phyloP scores from a whole-genome alignment of 35 echinoderm and acorn worm species.

The Anneissia japonica region DNA sequence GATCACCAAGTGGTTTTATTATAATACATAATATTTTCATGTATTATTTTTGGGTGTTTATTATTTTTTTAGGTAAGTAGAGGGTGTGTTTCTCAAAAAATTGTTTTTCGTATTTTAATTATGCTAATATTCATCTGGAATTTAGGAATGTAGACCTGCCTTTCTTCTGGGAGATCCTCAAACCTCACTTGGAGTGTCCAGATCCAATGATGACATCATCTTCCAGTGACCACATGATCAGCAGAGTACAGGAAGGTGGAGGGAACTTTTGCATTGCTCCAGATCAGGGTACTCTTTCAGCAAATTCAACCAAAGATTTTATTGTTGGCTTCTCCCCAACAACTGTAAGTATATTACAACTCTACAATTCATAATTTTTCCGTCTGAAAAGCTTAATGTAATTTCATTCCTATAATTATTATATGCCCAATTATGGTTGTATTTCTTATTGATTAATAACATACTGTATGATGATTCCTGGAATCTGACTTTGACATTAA shows the following conservation, averaged over 20 bases:
- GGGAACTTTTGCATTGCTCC: slow-evolving; percentile 65
- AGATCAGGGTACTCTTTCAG: slow-evolving; percentile 56
- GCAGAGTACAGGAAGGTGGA: slow-evolving; percentile 34
- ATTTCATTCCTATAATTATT: too few species aligned
- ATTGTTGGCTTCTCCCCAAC: slow-evolving; percentile 65
- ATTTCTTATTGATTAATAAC: not conserved
- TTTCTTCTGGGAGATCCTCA: slow-evolving; percentile 61
- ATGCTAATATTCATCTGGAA: not conserved
- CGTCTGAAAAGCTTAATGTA: too few species aligned
- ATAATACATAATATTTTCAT: too few species aligned
- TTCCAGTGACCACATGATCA: slow-evolving; percentile 2
- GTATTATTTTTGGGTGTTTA: too few species aligned
- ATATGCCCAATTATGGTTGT: not conserved
- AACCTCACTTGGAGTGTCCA: slow-evolving; percentile 40
- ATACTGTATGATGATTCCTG: too few species aligned
- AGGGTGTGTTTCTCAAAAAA: too few species aligned
- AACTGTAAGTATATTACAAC: slow-evolving; percentile 18
- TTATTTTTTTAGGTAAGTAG: too few species aligned
- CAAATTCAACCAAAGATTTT: slow-evolving; percentile 27
- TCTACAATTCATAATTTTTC: too few species aligned
- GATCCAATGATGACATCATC: slow-evolving; percentile 20
- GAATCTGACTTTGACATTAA: too few species aligned
- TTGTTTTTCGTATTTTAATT: too few species aligned
- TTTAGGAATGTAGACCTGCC: slow-evolving; percentile 78
- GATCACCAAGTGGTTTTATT: too few species aligned